Evolutionary conservation across 2,113 vertebrate genomes (phyloP).

Genomic region (Oxygymnocypris stewartii): DNA sequence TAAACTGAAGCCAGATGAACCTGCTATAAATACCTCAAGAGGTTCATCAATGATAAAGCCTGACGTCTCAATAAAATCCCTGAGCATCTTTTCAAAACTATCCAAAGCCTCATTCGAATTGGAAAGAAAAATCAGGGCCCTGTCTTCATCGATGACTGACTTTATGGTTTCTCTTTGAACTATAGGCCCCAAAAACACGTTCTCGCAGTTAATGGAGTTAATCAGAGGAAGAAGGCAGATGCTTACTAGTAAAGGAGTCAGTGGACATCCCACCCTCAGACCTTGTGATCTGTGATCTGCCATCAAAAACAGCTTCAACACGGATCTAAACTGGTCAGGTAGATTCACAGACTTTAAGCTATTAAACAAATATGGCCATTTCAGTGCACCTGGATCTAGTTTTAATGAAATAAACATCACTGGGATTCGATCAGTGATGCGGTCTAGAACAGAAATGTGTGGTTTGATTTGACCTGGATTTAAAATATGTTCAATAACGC

Average conservation of each 20-base stretch:
- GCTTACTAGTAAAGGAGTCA: slow-evolving; percentile 45
- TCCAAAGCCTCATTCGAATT: slow-evolving; percentile 10
- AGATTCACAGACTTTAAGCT: slow-evolving; percentile 34
- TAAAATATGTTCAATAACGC: slow-evolving; percentile 31
- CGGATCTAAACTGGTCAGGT: slow-evolving; percentile 33
- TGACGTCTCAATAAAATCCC: slow-evolving; percentile 41
- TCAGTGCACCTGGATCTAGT: slow-evolving; percentile 29
- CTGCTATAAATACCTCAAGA: slow-evolving; percentile 36
- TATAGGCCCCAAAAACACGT: neutral
- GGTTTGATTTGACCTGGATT: slow-evolving; percentile 33
- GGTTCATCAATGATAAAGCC: slow-evolving; percentile 32
- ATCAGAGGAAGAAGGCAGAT: slow-evolving; percentile 47
- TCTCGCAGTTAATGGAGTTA: slow-evolving; percentile 7
- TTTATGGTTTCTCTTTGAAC: neutral
- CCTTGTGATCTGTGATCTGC: neutral
- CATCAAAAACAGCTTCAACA: slow-evolving; percentile 32
- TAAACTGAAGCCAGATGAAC: neutral
- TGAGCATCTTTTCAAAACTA: slow-evolving; percentile 37
- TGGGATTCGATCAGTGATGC: slow-evolving; percentile 6
- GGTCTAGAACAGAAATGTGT: neutral
- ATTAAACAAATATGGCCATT: slow-evolving; percentile 40
- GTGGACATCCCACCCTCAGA: slow-evolving; percentile 34
- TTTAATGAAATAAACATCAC: slow-evolving; percentile 27
- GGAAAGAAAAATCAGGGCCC: slow-evolving; percentile 30
- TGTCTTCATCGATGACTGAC: slow-evolving; percentile 30